Evolutionary conservation across 2,888 invertebrate species (phyloP), one percentile per base, ranked within the genome.

Genomic region (Fragum fragum): DNA sequence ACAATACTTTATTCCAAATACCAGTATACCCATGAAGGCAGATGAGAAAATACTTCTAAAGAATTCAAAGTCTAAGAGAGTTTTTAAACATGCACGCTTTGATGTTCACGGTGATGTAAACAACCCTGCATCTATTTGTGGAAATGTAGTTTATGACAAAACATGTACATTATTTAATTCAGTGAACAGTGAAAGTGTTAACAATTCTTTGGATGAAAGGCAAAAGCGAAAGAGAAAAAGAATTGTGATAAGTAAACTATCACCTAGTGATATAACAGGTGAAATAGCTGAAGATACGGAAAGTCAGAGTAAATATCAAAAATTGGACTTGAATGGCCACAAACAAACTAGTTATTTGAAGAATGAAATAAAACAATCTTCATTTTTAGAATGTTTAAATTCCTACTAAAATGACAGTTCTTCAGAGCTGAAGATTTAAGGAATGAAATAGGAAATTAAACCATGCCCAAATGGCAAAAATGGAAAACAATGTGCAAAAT

Each of bases 191-290:
- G 16, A 47, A 1, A n/a, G 47, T 14, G n/a, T n/a, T 18, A 47
- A n/a, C 5, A 1, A 47, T 9, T 47, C 14, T 47, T 9, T 16
- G 2, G 47, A 14, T 47, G n/a, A 47, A 3, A 47, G 47, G 14
- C 5, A 5, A 21, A 32, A 21, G 9, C 32, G 36, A n/a, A 63
- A 63, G 63, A 63, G 63, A n/a, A 63, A 63, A 18, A 63, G 63
- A 63, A 63, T 63, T 32, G 32, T 32, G 63, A 63, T 63, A 32
- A 14, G 18, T n/a, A 29, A 28, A n/a, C 63, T 16, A 63, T 23
- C 5, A n/a, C 23, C n/a, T 9, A n/a, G 47, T 47, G 47, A 47
- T 18, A n/a, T 9, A 18, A 47, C 14, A 14, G 14, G n/a, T 14
- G 47, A 47, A 9, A 47, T 47, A 18, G 16, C 5, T 3, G 16